Conservation (phyloP, 2,888 invertebrate genomes). For the Metellina segmentata region DNA sequence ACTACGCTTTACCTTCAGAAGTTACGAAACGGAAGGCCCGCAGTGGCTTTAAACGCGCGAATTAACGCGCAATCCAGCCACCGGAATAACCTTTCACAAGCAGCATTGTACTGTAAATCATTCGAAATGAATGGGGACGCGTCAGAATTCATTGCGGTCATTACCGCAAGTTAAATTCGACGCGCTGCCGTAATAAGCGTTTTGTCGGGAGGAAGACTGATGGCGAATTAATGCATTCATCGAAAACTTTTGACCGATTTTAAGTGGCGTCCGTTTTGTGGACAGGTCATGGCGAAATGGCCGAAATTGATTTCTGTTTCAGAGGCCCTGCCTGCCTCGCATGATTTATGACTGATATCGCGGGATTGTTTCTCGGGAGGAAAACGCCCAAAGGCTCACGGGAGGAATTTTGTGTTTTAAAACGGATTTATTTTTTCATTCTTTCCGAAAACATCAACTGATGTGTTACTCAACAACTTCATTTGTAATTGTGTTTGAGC, state of each 20-base stretch:
- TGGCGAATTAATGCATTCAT: conserved; percentile 66
- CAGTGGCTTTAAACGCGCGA: neutral
- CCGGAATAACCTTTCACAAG: conserved; percentile 21
- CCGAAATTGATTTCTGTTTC: conserved; percentile 56
- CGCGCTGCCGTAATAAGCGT: conserved; percentile 41
- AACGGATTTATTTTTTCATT: too few relatives aligned
- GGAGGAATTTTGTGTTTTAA: too few relatives aligned
- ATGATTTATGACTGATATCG: conserved; percentile 39
- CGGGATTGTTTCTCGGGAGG: too few relatives aligned
- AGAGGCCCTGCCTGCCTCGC: conserved; percentile 22
- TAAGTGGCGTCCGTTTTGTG: conserved; percentile 44
- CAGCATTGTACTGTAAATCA: conserved; percentile 36
- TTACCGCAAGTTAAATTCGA: conserved; percentile 30
- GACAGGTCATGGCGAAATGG: conserved; percentile 62
- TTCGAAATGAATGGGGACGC: conserved; percentile 40
- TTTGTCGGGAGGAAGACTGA: conserved; percentile 52
- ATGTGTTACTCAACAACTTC: too few relatives aligned
- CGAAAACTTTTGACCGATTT: conserved; percentile 62
- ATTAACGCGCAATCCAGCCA: neutral
- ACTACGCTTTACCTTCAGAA: too few relatives aligned
- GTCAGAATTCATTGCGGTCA: conserved; percentile 60
- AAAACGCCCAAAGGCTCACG: too few relatives aligned
- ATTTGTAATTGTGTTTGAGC: too few relatives aligned
- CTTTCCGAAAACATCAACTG: too few relatives aligned
- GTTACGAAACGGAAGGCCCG: too few relatives aligned